A percentile compares a stretch with the other conserved stretches of the same genome.
These are phyloP conservation scores for Nipponacmea schrenckii DNA, from an alignment of 2,888 invertebrate species.

Conservation along the genomic window DNA sequence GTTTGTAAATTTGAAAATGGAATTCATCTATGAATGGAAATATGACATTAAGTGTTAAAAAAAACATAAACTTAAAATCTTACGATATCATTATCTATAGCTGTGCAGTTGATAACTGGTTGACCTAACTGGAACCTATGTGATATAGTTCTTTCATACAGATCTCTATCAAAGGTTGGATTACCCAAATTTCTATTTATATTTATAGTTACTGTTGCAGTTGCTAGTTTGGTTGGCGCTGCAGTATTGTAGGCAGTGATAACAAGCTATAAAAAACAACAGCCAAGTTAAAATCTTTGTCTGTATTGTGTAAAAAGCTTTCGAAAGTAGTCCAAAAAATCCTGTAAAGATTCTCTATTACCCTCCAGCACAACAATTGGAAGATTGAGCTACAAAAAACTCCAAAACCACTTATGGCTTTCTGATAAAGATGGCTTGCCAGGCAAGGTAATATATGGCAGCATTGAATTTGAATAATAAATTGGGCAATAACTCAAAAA, in stretches of 20 bases:
- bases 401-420: too few relatives aligned
- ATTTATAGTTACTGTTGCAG: slow-evolving; percentile 42
- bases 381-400: too few relatives aligned
- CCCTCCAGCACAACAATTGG: too few relatives aligned
- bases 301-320: neutral
- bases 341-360: too few relatives aligned
- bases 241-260: slow-evolving; percentile 47
- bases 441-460: too few relatives aligned
- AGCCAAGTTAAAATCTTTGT: neutral
- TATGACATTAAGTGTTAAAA: too few relatives aligned
- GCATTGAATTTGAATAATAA: too few relatives aligned
- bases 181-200: slow-evolving; percentile 48
- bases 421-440: too few relatives aligned
- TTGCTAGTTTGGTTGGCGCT: slow-evolving; percentile 38
- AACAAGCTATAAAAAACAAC: slow-evolving; percentile 36
- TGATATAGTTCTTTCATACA: slow-evolving; percentile 41
- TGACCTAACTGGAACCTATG: slow-evolving; percentile 40
- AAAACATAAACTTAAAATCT: slow-evolving; percentile 14
- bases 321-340: too few relatives aligned
- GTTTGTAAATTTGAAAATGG: too few relatives aligned
- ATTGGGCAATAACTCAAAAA: too few relatives aligned
- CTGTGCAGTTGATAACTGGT: slow-evolving; percentile 40
- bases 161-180: slow-evolving; percentile 36
- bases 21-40: too few relatives aligned
- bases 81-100: slow-evolving; percentile 49